Evolutionary conservation across 37 sponge, comb jelly and placozoan genomes (phyloP).

Genomic region (Beroe forskalii): DNA sequence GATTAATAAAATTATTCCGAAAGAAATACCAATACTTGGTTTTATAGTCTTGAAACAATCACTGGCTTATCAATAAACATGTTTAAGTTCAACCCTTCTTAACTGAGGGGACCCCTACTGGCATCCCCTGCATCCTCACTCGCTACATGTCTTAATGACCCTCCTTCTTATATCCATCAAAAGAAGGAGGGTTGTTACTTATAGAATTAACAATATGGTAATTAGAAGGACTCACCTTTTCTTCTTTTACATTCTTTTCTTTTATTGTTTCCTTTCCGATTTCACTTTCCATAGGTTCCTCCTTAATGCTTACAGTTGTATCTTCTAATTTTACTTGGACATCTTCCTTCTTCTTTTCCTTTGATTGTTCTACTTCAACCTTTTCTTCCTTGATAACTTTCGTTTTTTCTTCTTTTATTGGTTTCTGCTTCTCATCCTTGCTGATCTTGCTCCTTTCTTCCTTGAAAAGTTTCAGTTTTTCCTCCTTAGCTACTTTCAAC

Average conservation of each 20-base stretch:
- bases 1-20: no score
- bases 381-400: not conserved
- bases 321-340: not conserved
- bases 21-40: no score
- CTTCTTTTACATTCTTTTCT: not conserved
- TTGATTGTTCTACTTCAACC: not conserved
- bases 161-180: no score
- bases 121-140: no score
- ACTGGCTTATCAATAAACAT: no score
- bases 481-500: not conserved
- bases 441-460: not conserved
- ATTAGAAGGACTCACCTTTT: not conserved
- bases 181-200: no score
- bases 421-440: not conserved
- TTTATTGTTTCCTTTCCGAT: not conserved
- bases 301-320: not conserved
- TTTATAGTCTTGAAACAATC: no score
- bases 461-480: not conserved
- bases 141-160: no score
- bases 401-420: not conserved
- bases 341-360: not conserved
- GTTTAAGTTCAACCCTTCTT: no score
- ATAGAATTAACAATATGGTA: no score
- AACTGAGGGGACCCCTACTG: no score
- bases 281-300: not conserved